A percentile compares a stretch with the other conserved stretches of the same genome.
phyloP scores from a whole-genome alignment of 2,113 vertebrate genomes.

The Oxyruncus cristatus region DNA sequence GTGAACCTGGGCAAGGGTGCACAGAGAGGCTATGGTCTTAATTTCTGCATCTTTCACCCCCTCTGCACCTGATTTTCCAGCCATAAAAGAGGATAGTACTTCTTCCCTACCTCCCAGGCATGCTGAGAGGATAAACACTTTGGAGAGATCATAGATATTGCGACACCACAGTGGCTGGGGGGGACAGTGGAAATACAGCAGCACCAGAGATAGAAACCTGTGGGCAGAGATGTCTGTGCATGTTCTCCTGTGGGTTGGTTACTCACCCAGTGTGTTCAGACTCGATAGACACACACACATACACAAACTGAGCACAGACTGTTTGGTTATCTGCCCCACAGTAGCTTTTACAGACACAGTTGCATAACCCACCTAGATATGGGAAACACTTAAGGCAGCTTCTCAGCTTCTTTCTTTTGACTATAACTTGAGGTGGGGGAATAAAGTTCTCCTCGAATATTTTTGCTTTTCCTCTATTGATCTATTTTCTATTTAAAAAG shows the following conservation, averaged over 20 bases:
- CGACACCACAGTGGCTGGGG: background rate
- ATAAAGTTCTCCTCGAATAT: background rate
- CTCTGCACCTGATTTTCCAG: background rate
- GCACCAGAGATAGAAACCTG: slow-evolving; percentile 47
- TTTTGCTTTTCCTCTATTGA: slow-evolving; percentile 18
- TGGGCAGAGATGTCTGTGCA: slow-evolving; percentile 36
- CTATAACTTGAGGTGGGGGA: background rate
- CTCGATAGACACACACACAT: slow-evolving; percentile 9
- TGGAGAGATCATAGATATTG: background rate
- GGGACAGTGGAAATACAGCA: slow-evolving; percentile 5
- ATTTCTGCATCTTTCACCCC: background rate
- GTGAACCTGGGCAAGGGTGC: background rate
- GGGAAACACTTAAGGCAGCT: background rate
- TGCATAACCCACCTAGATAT: background rate
- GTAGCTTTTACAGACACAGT: background rate
- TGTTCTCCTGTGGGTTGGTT: slow-evolving; percentile 15
- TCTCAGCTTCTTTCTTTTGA: background rate
- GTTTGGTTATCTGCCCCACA: slow-evolving; percentile 16
- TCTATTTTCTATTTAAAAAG: slow-evolving; percentile 20
- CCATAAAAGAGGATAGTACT: background rate
- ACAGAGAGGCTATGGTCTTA: accelerated
- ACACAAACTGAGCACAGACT: background rate
- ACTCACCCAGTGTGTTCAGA: slow-evolving; percentile 5
- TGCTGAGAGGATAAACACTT: background rate
- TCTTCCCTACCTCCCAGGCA: background rate